These are phyloP conservation scores for Drosophila truncata DNA, from an alignment of 1,140 invertebrate genomes.

Conservation along the genomic window DNA sequence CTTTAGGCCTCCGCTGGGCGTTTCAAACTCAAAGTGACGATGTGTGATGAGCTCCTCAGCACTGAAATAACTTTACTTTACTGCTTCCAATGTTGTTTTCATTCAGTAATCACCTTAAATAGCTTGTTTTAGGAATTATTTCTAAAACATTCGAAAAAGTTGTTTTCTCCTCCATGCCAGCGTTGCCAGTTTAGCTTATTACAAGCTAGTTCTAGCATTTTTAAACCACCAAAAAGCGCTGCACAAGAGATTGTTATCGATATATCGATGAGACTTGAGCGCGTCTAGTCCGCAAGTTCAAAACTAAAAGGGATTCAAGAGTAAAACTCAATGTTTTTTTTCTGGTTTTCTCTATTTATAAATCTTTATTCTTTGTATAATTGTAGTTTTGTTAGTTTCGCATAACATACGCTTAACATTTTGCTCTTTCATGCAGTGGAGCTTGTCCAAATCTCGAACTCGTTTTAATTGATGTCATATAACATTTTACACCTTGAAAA, in stretches of 20 bases:
- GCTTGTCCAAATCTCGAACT: conserved; percentile 66
- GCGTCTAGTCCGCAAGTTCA: background rate
- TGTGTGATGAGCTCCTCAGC: conserved; percentile 48
- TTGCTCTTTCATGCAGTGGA: conserved; percentile 58
- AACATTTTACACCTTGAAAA: conserved; percentile 65
- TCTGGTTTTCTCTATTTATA: conserved; percentile 70
- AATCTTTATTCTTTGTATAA: conserved; percentile 82
- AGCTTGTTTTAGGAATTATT: conserved; percentile 52
- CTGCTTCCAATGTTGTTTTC: background rate
- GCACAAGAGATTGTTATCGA: background rate
- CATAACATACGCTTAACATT: conserved; percentile 79
- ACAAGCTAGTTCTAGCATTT: too few species aligned
- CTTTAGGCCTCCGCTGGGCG: conserved; percentile 49
- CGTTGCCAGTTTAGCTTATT: too few species aligned
- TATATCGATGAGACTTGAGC: conserved; percentile 11
- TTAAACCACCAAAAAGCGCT: background rate
- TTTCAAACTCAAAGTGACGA: conserved; percentile 53
- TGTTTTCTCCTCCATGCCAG: conserved; percentile 20
- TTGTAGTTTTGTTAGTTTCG: conserved; percentile 81
- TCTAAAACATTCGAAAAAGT: conserved; percentile 15
- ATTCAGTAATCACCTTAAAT: conserved; percentile 61
- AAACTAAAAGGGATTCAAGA: background rate
- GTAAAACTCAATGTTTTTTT: background rate
- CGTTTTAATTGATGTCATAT: conserved; percentile 63
- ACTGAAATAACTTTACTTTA: conserved; percentile 23